phyloP scores from a whole-genome alignment of 2,113 vertebrate species.

The Scatophagus argus region DNA sequence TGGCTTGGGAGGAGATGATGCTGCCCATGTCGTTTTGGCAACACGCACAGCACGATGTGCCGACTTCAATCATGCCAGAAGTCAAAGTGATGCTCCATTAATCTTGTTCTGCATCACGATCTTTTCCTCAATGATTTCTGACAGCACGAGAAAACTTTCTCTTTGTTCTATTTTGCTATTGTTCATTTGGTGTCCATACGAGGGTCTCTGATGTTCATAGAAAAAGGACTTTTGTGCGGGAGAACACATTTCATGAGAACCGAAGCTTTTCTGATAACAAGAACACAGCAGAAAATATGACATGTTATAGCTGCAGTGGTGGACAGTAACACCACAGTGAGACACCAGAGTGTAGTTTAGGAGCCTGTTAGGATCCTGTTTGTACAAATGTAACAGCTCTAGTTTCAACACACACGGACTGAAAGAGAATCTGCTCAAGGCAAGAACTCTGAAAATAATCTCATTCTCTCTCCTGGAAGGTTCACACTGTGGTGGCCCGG shows the following conservation, averaged over 20 bases:
- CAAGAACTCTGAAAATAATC: not conserved
- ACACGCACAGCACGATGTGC: constrained; percentile 12
- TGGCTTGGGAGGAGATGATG: constrained; percentile 38
- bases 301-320: constrained; percentile 46
- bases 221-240: constrained; percentile 24
- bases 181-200: constrained; percentile 75
- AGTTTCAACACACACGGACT: not conserved
- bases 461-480: constrained; percentile 3
- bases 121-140: constrained; percentile 41
- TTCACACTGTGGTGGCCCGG: constrained; percentile 90
- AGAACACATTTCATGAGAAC: constrained; percentile 57
- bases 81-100: constrained; percentile 48
- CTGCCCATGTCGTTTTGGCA: constrained; percentile 55
- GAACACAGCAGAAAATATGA: constrained; percentile 36
- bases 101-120: constrained; percentile 47
- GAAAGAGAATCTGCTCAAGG: constrained; percentile 7
- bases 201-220: constrained; percentile 56
- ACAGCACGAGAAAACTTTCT: constrained; percentile 46
- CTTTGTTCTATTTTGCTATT: constrained; percentile 63
- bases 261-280: constrained; percentile 56
- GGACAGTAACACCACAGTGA: constrained; percentile 33
- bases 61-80: constrained; percentile 48
- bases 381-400: constrained; percentile 34
- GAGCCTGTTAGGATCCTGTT: constrained; percentile 8
- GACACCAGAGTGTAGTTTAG: constrained; percentile 2